Conservation (phyloP, 2,113 vertebrate species). For the Sebastes fasciatus region DNA sequence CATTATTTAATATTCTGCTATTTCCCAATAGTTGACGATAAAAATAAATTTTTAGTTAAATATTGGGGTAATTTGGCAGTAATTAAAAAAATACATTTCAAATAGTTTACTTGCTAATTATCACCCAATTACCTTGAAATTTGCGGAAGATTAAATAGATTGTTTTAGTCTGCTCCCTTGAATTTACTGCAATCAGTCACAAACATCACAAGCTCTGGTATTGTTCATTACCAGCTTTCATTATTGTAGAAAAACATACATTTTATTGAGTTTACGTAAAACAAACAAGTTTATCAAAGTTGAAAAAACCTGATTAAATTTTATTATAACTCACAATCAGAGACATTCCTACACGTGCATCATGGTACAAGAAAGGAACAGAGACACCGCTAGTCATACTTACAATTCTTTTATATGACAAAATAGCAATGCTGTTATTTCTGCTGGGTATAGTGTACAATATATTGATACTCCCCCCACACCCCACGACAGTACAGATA, state of each 20-base stretch:
- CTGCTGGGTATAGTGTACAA: conserved; percentile 82
- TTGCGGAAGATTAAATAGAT: neutral
- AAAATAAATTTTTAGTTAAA: no score
- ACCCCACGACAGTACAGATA: conserved; percentile 39
- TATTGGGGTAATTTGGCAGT: no score
- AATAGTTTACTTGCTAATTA: no score
- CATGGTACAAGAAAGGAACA: conserved; percentile 84
- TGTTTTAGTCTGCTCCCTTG: neutral
- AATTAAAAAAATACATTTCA: no score
- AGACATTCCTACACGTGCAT: conserved; percentile 85
- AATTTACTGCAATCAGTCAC: neutral
- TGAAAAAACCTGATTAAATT: conserved; percentile 86
- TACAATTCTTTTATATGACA: conserved; percentile 89
- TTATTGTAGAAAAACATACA: neutral
- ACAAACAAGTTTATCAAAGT: conserved; percentile 55
- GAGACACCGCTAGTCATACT: conserved; percentile 87
- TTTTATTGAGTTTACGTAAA: conserved; percentile 2
- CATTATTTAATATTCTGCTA: no score
- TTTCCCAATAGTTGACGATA: no score
- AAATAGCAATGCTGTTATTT: conserved; percentile 86
- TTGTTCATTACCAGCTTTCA: neutral
- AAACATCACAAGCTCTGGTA: neutral
- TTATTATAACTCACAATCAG: conserved; percentile 86
- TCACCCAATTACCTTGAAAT: no score
- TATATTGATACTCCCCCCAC: conserved; percentile 65